These are phyloP conservation scores for Notolepis coatsorum DNA, from an alignment of 2,797 vertebrate species.

Conservation along the genomic window DNA sequence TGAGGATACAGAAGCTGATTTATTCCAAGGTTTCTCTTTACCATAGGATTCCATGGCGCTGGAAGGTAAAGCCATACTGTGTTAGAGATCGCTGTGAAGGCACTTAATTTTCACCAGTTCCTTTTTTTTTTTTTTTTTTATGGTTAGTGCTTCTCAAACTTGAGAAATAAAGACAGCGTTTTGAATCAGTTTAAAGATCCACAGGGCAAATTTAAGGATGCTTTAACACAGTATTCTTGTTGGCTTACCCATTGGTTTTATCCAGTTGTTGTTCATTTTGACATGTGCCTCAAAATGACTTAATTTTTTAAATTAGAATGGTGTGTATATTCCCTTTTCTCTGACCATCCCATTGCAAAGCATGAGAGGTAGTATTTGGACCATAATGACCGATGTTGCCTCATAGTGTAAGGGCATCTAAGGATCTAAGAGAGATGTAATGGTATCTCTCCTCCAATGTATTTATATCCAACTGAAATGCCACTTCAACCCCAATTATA, in stretches of 20 bases:
- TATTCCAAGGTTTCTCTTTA: slow-evolving; percentile 64
- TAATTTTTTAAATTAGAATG: neutral
- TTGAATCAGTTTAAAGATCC: too few species aligned
- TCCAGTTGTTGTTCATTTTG: too few species aligned
- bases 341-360: neutral
- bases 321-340: neutral
- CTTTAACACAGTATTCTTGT: too few species aligned
- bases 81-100: slow-evolving; percentile 30
- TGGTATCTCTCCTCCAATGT: too few species aligned
- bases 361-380: neutral
- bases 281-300: neutral
- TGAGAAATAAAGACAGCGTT: too few species aligned
- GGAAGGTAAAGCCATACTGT: slow-evolving; percentile 50
- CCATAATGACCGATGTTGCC: neutral
- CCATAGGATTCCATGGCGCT: slow-evolving; percentile 50
- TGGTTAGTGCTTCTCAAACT: neutral
- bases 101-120: slow-evolving; percentile 8
- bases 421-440: too few species aligned
- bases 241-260: too few species aligned
- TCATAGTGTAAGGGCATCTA: too few species aligned
- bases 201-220: too few species aligned
- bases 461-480: slow-evolving; percentile 19
- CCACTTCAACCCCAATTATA: slow-evolving; percentile 14
- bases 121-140: slow-evolving; percentile 11
- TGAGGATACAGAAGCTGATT: slow-evolving; percentile 66